Conservation (phyloP, 2,797 vertebrate genomes). For the Acanthurus leucopareius region DNA sequence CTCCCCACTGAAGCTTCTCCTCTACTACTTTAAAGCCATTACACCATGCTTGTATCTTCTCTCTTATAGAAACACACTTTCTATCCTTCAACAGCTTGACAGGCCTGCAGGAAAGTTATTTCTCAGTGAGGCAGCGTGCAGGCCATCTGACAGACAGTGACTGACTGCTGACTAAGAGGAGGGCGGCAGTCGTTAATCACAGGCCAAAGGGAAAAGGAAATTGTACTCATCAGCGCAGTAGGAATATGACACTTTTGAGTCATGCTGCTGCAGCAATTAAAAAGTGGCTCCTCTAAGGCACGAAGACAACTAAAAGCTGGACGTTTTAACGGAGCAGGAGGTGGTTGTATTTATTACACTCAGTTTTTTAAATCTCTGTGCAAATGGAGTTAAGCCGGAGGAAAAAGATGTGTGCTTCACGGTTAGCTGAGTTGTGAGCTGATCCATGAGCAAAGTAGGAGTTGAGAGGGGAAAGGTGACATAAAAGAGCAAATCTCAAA, state of each 20-base stretch:
- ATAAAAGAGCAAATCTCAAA: background rate
- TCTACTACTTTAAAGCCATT: slow-evolving; percentile 36
- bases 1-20: background rate
- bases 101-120: slow-evolving; percentile 13
- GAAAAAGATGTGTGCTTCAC: background rate
- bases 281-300: slow-evolving; percentile 10
- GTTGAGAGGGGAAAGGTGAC: slow-evolving; percentile 11
- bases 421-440: slow-evolving; percentile 4
- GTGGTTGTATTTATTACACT: slow-evolving; percentile 18
- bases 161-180: slow-evolving; percentile 34
- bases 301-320: slow-evolving; percentile 6
- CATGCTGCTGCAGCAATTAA: slow-evolving; percentile 41
- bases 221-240: slow-evolving; percentile 38
- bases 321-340: slow-evolving; percentile 10
- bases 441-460: slow-evolving; percentile 9
- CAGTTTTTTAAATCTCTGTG: slow-evolving; percentile 10
- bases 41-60: slow-evolving; percentile 45
- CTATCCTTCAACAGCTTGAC: slow-evolving; percentile 33
- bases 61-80: slow-evolving; percentile 34
- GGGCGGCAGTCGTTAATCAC: slow-evolving; percentile 44
- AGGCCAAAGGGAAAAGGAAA: slow-evolving; percentile 33
- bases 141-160: slow-evolving; percentile 34
- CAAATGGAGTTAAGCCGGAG: background rate
- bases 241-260: slow-evolving; percentile 32
- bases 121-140: slow-evolving; percentile 14